These are phyloP conservation scores for Nyctereutes procyonoides DNA, from an alignment of 2,113 vertebrate species.

Conservation along the genomic window DNA sequence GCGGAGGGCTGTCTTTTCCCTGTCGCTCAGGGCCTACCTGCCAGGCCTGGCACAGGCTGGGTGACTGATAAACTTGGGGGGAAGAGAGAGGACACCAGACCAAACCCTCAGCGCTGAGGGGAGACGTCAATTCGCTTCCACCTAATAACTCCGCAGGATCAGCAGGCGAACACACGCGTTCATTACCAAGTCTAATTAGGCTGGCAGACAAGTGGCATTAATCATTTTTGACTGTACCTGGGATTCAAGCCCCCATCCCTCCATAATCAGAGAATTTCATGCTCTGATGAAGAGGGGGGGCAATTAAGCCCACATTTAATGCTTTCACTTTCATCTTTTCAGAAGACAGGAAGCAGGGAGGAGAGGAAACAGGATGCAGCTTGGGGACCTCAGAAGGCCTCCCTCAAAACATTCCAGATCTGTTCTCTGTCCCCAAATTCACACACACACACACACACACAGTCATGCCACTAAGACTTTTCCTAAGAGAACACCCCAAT, in stretches of 20 bases:
- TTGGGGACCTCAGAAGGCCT: not conserved
- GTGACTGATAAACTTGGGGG: not conserved
- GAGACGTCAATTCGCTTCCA: constrained; percentile 43
- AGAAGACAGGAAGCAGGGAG: constrained; percentile 56
- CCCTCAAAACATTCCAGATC: not conserved
- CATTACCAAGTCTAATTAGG: constrained; percentile 81
- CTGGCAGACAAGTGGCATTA: constrained; percentile 74
- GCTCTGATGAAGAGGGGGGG: constrained; percentile 64
- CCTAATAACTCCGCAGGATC: constrained; percentile 14
- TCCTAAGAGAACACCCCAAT: not conserved
- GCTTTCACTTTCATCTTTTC: constrained; percentile 66
- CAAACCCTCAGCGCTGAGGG: not conserved
- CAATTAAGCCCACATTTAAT: constrained; percentile 60
- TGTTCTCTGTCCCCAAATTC: not conserved
- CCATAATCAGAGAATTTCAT: constrained; percentile 73
- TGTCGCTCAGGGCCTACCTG: not conserved
- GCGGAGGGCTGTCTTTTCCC: not conserved
- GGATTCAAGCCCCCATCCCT: constrained; percentile 65
- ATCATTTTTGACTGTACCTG: constrained; percentile 80
- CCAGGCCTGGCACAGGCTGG: not conserved
- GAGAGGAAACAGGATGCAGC: not conserved
- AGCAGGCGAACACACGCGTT: constrained; percentile 48
- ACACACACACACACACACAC: not conserved
- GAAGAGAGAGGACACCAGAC: not conserved
- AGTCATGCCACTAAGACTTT: not conserved